Conservation (phyloP, 1,140 invertebrate genomes). For the Drosophila parabipectinata region DNA sequence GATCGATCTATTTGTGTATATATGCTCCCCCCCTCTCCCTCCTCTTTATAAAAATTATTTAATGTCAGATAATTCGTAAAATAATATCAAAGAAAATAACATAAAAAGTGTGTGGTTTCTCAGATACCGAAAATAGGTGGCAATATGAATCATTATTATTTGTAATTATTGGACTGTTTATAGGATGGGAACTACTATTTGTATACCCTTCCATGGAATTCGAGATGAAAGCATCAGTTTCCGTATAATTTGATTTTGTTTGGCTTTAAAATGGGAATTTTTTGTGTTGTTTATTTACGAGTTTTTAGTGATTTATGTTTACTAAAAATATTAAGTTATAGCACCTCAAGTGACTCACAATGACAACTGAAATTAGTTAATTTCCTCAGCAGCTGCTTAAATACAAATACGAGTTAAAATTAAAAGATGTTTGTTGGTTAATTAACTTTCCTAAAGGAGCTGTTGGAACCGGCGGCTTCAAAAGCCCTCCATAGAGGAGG, state of each 20-base stretch:
- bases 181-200: constrained; percentile 1
- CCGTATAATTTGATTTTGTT: neutral
- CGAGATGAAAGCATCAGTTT: neutral
- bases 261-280: neutral
- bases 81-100: neutral
- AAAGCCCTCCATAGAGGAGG: constrained; percentile 24
- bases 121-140: neutral
- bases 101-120: neutral
- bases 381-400: constrained; percentile 18
- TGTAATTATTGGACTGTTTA: constrained; percentile 16
- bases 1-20: neutral
- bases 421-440: constrained; percentile 22
- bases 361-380: neutral
- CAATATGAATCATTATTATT: constrained; percentile 11
- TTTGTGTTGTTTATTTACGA: too few species aligned
- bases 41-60: too few species aligned
- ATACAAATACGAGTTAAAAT: constrained; percentile 2
- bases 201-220: neutral
- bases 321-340: neutral
- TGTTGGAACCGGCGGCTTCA: constrained; percentile 44
- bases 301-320: neutral
- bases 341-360: neutral
- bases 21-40: too few species aligned
- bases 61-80: neutral
- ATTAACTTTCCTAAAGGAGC: constrained; percentile 38